Evolutionary conservation across 2,113 vertebrate species (phyloP), one percentile per base, ranked within the genome.

Genomic region (Mastomys natalensis): DNA sequence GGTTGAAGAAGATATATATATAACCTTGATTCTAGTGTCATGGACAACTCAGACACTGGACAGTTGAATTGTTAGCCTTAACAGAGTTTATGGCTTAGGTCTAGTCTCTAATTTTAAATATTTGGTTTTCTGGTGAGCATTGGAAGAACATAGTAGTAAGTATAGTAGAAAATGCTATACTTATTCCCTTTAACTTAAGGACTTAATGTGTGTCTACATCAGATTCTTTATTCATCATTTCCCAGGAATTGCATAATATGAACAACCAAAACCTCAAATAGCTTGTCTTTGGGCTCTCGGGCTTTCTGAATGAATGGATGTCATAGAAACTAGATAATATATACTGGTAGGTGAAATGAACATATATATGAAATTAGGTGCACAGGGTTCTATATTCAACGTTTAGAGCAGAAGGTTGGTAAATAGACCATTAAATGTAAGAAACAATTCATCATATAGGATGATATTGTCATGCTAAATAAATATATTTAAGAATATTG

Each of bases 111-210:
- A 74, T 51, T 80, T 58, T 55, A 92, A 86, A 80, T 7, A 17
- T 43, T 17, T 43, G 34, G 19, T 4, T 85, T 62, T 64, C 9
- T 64, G 62, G 26, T 64, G 22, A 12, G 3, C 26, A 64, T 29
- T 64, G 26, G 26, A 64, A 64, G 62, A 64, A 9, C 9, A 29
- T 64, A 64, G 22, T 64, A 8, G 21, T 5, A 8, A 29, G 24
- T 19, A 51, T 74, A 40, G 66, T 92, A 95, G 40, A 51, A 17
- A 17, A 31, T 78, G 24, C 1, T 15, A 17, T 77, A 48, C 13
- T 76, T 70, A 82, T 55, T 53, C 68, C 19, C 4, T 94, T 91
- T 90, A 92, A 58, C 31, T 66, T 66, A 93, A 91, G 60, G 51
- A 26, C 40, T 89, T 81, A 76, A 76, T 89, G 34, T 17, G 17